A percentile compares a stretch with the other conserved stretches of the same genome.
phyloP scores from a whole-genome alignment of 1,140 invertebrate genomes.

The Venturia canescens region DNA sequence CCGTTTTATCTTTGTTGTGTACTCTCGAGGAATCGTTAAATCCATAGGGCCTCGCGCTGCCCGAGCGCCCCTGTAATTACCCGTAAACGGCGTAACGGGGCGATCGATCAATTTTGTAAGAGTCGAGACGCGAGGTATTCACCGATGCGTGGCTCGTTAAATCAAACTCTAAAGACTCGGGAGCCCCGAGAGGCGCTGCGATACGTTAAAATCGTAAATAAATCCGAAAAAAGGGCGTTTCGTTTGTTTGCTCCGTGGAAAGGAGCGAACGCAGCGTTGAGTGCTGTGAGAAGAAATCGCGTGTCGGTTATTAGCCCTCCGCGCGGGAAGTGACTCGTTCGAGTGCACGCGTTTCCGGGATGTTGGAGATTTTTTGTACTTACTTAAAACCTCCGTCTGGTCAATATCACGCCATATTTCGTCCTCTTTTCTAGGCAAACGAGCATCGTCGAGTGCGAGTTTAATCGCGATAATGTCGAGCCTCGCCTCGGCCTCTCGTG shows the following conservation, averaged over 20 bases:
- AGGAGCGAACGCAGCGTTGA: too few relatives aligned
- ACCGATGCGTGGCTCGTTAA: conserved; percentile 36
- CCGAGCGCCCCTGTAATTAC: background rate
- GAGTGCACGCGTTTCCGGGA: conserved; percentile 29
- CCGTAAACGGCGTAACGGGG: background rate
- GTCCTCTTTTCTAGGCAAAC: background rate
- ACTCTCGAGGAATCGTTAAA: background rate
- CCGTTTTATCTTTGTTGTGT: background rate
- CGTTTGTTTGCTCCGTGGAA: background rate
- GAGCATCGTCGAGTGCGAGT: too few relatives aligned
- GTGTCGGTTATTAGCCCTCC: conserved; percentile 33
- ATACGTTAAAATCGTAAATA: background rate
- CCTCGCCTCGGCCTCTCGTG: too few relatives aligned
- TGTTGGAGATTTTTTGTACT: conserved; percentile 27
- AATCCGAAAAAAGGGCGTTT: conserved; percentile 4
- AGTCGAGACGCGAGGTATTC: background rate
- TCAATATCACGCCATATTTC: background rate
- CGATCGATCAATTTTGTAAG: conserved; percentile 28
- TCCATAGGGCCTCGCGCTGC: background rate
- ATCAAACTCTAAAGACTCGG: background rate
- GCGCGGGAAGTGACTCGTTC: conserved; percentile 35
- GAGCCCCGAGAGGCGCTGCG: background rate
- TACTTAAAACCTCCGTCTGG: conserved; percentile 17
- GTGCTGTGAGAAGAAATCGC: conserved; percentile 1
- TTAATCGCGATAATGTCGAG: too few relatives aligned